These are phyloP conservation scores for Drosophila differens DNA, from an alignment of 2,888 invertebrate genomes.

Conservation along the genomic window DNA sequence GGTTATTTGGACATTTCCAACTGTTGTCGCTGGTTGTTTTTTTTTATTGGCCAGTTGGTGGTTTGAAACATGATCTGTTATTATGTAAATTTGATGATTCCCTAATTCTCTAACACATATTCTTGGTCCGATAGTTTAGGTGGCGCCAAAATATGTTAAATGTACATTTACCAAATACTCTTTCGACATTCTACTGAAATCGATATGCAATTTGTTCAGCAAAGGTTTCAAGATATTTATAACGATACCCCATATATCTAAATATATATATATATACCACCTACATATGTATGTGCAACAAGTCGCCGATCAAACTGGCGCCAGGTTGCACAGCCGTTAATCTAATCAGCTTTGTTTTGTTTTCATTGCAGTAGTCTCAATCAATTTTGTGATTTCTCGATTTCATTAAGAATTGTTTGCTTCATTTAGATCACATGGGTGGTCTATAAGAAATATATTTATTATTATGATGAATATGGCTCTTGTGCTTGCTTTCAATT, in stretches of 20 bases:
- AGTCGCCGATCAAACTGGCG: constrained; percentile 35
- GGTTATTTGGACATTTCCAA: constrained; percentile 64
- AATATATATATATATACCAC: constrained; percentile 9
- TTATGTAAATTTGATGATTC: constrained; percentile 81
- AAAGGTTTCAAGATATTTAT: constrained; percentile 6
- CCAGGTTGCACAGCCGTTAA: constrained; percentile 35
- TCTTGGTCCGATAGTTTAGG: constrained; percentile 35
- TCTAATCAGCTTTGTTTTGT: constrained; percentile 33
- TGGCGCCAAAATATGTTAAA: constrained; percentile 72
- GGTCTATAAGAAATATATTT: constrained; percentile 19
- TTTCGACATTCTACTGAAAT: constrained; percentile 41
- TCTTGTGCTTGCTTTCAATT: neutral
- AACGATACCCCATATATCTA: constrained; percentile 7
- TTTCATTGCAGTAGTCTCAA: constrained; percentile 17
- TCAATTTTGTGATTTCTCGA: constrained; percentile 10
- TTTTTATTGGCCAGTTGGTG: constrained; percentile 43
- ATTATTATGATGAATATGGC: neutral
- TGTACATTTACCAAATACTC: constrained; percentile 16
- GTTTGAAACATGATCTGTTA: constrained; percentile 75
- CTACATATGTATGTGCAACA: neutral
- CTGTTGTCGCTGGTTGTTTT: constrained; percentile 63
- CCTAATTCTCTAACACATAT: constrained; percentile 76
- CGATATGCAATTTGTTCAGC: constrained; percentile 56
- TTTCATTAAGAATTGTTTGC: neutral
- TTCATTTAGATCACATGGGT: constrained; percentile 18